A percentile compares a stretch with the other conserved stretches of the same genome.
Evolutionary conservation across 1,140 invertebrate species (phyloP).

Genomic region (Chionoecetes opilio): DNA sequence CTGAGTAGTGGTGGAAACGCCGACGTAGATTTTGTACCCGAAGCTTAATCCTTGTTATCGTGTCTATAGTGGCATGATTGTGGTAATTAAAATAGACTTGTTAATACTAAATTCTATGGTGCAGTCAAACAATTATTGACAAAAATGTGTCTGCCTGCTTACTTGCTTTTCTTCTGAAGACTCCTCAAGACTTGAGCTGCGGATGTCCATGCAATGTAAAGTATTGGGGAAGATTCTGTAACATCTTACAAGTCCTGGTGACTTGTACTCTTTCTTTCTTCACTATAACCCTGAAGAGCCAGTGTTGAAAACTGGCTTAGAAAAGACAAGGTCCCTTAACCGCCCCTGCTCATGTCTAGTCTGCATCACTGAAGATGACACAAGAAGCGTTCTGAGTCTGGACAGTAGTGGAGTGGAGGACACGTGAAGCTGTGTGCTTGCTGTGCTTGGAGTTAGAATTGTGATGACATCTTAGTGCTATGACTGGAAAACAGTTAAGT

Average conservation of each 20-base stretch:
- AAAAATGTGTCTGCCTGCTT: constrained; percentile 37
- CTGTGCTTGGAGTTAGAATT: constrained; percentile 27
- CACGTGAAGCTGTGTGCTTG: not conserved
- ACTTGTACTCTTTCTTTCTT: constrained; percentile 42
- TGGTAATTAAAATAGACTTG: not conserved
- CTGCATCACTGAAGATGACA: constrained; percentile 68
- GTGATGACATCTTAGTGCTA: constrained; percentile 46
- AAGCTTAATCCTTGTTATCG: constrained; percentile 1
- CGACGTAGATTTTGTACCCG: not conserved
- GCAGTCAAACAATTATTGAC: constrained; percentile 39
- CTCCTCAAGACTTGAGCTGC: constrained; percentile 61
- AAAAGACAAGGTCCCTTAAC: constrained; percentile 74
- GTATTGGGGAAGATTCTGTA: not conserved
- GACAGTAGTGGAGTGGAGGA: constrained; percentile 55
- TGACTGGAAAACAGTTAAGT: constrained; percentile 24
- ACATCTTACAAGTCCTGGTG: constrained; percentile 60
- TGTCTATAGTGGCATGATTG: not conserved
- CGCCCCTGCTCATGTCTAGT: constrained; percentile 78
- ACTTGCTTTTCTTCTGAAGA: constrained; percentile 58
- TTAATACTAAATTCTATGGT: not conserved
- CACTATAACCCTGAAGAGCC: constrained; percentile 38
- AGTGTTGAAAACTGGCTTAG: constrained; percentile 62
- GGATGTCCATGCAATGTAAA: constrained; percentile 49
- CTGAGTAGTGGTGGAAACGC: not conserved
- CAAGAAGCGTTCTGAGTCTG: constrained; percentile 29